Conservation (phyloP, 2,113 vertebrate genomes). For the Platichthys flesus region DNA sequence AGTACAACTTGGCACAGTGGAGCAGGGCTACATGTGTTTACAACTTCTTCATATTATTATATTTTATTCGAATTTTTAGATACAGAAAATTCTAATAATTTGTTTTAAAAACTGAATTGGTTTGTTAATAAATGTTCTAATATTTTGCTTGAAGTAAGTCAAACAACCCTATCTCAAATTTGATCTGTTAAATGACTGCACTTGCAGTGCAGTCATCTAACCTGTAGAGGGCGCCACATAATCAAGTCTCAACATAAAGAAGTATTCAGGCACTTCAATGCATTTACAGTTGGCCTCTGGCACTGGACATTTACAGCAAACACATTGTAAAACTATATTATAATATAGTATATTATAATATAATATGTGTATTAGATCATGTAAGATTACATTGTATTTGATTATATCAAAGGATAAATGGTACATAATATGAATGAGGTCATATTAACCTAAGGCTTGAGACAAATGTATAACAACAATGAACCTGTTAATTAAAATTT, state of each 20-base stretch:
- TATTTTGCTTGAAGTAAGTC: neutral
- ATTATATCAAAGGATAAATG: neutral
- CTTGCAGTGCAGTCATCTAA: conserved; percentile 17
- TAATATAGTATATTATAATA: neutral
- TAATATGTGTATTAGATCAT: neutral
- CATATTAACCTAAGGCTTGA: too few relatives aligned
- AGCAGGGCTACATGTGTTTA: too few relatives aligned
- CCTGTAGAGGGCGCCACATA: conserved; percentile 62
- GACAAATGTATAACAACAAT: too few relatives aligned
- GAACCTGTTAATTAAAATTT: too few relatives aligned
- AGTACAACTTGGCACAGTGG: too few relatives aligned
- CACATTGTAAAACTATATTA: too few relatives aligned
- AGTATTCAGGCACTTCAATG: neutral
- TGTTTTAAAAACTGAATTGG: neutral
- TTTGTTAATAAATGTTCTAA: neutral
- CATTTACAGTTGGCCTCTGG: neutral
- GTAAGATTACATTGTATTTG: too few relatives aligned
- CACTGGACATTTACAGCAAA: too few relatives aligned
- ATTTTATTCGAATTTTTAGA: too few relatives aligned
- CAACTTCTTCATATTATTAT: too few relatives aligned
- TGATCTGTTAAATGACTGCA: too few relatives aligned
- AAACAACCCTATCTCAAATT: neutral
- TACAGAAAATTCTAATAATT: neutral
- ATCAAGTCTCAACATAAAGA: conserved; percentile 8
- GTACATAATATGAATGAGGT: too few relatives aligned